Evolutionary conservation across 2,113 vertebrate species (phyloP).

Genomic region (Phalacrocorax pelagicus): DNA sequence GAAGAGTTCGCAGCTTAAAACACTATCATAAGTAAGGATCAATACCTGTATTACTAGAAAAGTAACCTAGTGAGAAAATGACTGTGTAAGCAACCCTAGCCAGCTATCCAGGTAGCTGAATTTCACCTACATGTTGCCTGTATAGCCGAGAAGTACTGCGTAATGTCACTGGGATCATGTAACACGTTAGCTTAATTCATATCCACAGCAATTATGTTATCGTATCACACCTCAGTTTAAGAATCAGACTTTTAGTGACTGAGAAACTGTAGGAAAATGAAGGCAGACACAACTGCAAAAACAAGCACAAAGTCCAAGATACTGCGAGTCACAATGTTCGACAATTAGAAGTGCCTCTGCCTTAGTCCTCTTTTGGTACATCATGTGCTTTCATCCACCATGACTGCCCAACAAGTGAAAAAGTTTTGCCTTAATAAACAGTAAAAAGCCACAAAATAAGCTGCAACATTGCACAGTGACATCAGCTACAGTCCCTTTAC

Average conservation of each 20-base stretch:
- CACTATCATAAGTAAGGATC: not conserved
- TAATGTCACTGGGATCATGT: not conserved
- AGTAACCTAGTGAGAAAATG: not conserved
- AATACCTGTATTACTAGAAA: not conserved
- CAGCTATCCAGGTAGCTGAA: not conserved
- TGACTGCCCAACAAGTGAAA: not conserved
- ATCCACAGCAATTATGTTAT: not conserved
- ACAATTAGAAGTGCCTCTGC: not conserved
- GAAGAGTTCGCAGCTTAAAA: not conserved
- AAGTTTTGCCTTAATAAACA: not conserved
- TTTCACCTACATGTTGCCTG: not conserved
- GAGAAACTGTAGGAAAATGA: not conserved
- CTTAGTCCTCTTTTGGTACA: not conserved
- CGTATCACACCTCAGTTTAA: not conserved
- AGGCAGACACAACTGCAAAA: not conserved
- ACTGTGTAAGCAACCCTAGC: not conserved
- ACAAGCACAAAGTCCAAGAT: not conserved
- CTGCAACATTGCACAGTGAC: not conserved
- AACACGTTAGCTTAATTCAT: not conserved
- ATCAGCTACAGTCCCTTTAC: not conserved
- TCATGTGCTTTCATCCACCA: not conserved
- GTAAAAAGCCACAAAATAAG: not conserved
- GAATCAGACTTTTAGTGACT: not conserved
- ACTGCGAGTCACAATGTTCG: rapidly evolving
- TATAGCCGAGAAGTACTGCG: not conserved